Base-by-base conservation (phyloP, 2,797 vertebrate species). In the Diglossa cyanea region DNA sequence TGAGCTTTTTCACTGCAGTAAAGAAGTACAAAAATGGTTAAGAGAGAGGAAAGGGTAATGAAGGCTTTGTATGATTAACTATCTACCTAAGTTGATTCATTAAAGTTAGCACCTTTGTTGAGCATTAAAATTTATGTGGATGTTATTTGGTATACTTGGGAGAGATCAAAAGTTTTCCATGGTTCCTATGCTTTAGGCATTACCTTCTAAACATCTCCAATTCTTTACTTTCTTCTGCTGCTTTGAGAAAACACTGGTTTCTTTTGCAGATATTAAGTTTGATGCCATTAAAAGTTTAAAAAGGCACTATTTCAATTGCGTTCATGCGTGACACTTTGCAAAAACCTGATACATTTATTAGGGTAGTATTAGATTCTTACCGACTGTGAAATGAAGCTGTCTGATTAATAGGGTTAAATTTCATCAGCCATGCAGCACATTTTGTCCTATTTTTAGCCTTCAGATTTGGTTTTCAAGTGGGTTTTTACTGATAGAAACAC, bases 361-460 rank as follows among this genome's bases (percentile, higher is more conserved):
- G n/a, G 15, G 55, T 81, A 91, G 65, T 62, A 67, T 86, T 88
- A 78, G 66, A 55, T 39, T 77, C 45, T 54, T 77, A 47, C 13
- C 67, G 67, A 89, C 58, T 90, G 60, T 93, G 94, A 93, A 92
- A 83, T 88, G 20, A 94, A 94, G 7, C 33, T 91, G 39, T 65
- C 54, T 89, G 35, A 92, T 93, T 90, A 90, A 76, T 17, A 51
- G 66, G 40, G 76, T 76, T 90, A 75, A 81, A 68, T 91, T 92
- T 77, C 35, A 81, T 88, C 60, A 68, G 0, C 24, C 3, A 21
- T 58, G 14, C 30, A 81, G 37, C 75, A 78, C 15, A 11, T 55
- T 90, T 88, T 86, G 33, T 61, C 68, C 54, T 91, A 63, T 72
- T 88, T 96, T 84, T 90, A 90, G 21, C 51, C 30, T 54, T 77